Base-by-base conservation (phyloP, 1,140 invertebrate species). In the Penaeus indicus region DNA sequence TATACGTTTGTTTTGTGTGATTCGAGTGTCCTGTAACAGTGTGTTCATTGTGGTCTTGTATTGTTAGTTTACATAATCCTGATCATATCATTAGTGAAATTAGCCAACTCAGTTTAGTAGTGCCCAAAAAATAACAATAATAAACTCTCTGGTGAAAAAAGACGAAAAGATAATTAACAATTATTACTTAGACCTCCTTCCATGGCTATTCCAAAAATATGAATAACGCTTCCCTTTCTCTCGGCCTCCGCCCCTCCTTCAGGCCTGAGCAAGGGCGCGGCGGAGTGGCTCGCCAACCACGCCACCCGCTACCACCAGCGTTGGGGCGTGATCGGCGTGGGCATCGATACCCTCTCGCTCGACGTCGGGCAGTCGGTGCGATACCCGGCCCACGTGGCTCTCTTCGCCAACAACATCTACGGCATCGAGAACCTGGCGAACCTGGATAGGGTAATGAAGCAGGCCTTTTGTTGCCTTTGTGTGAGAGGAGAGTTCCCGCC, bases 361-460 rank as follows among this genome's bases (percentile, higher is more conserved):
- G 95, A 96, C 92, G 92, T 93, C 0, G 94, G 94, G 5, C 92
- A 92, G 38, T 93, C 92, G 3, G 91, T 91, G 21, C 89, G 92
- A 69, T 92, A 92, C 89, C 69, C 91, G 90, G 92, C 92, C n/a
- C 94, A 94, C 91, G 92, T 92, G 69, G 92, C 94, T 61, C 92
- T 95, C 7, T 92, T 93, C 0, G 91, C 91, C 63, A 92, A 93
- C 21, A 93, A 94, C 13, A 93, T 95, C 27, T 95, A 94, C 90
- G 93, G 93, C 78, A 91, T 95, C 22, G 95, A 95, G 92, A 95
- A 95, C 92, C 93, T 95, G 7, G 93, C 94, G 27, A 92, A 94
- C 63, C 90, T 93, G 11, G 92, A 92, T 61, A 91, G 84, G 88
- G 90, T 90, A 64, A 88, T 61, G 42, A 8, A 27, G 38, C 69